Base-by-base conservation (phyloP, 2,113 vertebrate species). In the Mirza zaza region DNA sequence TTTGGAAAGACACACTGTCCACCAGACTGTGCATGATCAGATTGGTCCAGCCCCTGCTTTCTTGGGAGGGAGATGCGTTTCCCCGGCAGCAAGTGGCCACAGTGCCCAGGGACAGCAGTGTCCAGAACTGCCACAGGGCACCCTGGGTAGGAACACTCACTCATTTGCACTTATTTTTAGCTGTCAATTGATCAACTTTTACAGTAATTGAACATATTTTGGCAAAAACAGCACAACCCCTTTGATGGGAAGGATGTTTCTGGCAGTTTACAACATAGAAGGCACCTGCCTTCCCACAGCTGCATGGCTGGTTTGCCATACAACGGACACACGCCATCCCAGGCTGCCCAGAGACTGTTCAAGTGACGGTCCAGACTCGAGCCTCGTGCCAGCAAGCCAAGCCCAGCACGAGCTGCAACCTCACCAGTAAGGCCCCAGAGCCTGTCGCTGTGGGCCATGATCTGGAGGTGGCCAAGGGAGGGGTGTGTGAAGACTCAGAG, bases 141-240 rank as follows among this genome's bases (percentile, higher is more conserved):
- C 97, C 97, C 95, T 90, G 97, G 97, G 97, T 88, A 92, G 95
- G 95, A 95, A 91, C 90, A 42, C 87, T 70, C 70, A 45, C 42
- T 63, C 23, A 9, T 52, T 34, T 34, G n/a, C 83, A 63, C 59
- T 20, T 5, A 3, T 42, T 71, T 79, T 32, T 1, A 42, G 50
- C 63, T 82, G 42, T 52, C 90, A 48, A n/a, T 70, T 27, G 13
- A 13, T 11, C 23, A 27, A 0, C 11, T 5, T 5, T 45, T 7
- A n/a, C 59, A 5, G 10, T n/a, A 61, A 55, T 12, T 87, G 83
- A 90, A 95, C 63, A 17, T 12, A 50, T 96, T 98, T 98, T 98
- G 98, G 98, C 97, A 98, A 96, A 94, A 91, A 23, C 0, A 27
- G 10, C 36, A 34, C 36, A 17, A 48, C 32, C 39, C 13, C 94